phyloP scores from a whole-genome alignment of 2,797 vertebrate genomes.

The Sciurus vulgaris region DNA sequence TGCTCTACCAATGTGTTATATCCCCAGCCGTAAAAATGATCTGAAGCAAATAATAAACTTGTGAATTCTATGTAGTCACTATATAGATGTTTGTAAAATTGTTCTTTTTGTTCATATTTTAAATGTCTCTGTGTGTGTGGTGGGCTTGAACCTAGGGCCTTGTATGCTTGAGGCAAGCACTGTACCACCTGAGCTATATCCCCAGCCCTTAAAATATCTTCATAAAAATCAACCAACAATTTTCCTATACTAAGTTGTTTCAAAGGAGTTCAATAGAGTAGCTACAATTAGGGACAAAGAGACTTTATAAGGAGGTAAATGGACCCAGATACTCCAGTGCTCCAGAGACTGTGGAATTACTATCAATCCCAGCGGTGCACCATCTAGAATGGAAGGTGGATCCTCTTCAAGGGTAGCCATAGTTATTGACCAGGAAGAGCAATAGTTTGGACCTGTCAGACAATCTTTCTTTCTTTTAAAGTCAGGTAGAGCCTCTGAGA shows the following conservation, averaged over 20 bases:
- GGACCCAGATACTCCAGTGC: neutral
- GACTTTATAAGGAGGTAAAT: neutral
- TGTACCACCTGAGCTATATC: no score
- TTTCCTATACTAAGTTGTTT: neutral
- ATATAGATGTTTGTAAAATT: neutral
- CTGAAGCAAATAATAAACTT: neutral
- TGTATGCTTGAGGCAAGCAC: no score
- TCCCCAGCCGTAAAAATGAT: neutral
- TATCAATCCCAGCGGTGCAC: neutral
- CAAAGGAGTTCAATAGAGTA: neutral
- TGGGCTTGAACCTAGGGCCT: no score
- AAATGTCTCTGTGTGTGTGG: neutral
- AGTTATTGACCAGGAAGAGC: constrained; percentile 35
- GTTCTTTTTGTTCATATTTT: neutral
- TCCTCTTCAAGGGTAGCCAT: neutral
- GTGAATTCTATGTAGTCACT: neutral
- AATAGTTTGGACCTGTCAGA: neutral
- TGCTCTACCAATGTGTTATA: no score
- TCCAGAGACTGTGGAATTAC: neutral
- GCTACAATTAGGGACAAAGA: neutral
- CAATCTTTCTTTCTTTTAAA: constrained; percentile 1
- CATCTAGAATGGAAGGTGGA: neutral
- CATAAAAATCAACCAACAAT: neutral
- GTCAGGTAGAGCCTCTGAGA: neutral
- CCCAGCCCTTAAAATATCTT: no score